phyloP scores from a whole-genome alignment of 2,888 invertebrate species.

The Leptinotarsa haldemani region DNA sequence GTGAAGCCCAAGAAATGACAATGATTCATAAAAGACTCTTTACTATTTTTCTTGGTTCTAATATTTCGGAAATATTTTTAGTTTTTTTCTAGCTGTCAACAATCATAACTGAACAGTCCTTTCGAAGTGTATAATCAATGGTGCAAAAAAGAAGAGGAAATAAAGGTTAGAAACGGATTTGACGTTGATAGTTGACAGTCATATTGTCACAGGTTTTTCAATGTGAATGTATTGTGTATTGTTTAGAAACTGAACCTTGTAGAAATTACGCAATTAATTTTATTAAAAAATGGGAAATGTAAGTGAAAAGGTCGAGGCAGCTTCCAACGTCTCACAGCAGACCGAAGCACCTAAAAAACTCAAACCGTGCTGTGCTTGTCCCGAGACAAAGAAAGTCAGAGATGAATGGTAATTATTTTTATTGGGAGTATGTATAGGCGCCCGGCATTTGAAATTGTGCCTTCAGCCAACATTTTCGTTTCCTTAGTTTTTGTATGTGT shows the following conservation, averaged over 20 bases:
- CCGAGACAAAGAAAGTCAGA: conserved; percentile 90
- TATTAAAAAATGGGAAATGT: conserved; percentile 69
- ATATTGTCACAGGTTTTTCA: not conserved
- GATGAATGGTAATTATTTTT: conserved; percentile 83
- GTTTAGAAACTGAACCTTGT: not conserved
- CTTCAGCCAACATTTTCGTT: no score
- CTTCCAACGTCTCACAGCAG: conserved; percentile 57
- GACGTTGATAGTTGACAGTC: no score
- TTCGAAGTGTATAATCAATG: no score
- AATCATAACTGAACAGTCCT: no score
- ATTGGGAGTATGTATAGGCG: not conserved
- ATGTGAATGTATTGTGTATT: not conserved
- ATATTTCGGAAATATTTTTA: no score
- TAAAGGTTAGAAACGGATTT: no score
- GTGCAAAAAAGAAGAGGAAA: no score
- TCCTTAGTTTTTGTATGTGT: no score
- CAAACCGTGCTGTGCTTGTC: conserved; percentile 97
- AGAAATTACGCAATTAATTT: conserved; percentile 1
- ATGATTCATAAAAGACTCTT: no score
- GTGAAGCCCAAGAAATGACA: no score
- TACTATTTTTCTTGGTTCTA: no score
- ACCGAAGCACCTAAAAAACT: conserved; percentile 74
- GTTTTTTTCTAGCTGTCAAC: no score
- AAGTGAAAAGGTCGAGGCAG: conserved; percentile 68
- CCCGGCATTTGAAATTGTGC: not conserved